These are phyloP conservation scores for Heliconius cydno DNA, from an alignment of 2,888 invertebrate genomes.

Conservation along the genomic window DNA sequence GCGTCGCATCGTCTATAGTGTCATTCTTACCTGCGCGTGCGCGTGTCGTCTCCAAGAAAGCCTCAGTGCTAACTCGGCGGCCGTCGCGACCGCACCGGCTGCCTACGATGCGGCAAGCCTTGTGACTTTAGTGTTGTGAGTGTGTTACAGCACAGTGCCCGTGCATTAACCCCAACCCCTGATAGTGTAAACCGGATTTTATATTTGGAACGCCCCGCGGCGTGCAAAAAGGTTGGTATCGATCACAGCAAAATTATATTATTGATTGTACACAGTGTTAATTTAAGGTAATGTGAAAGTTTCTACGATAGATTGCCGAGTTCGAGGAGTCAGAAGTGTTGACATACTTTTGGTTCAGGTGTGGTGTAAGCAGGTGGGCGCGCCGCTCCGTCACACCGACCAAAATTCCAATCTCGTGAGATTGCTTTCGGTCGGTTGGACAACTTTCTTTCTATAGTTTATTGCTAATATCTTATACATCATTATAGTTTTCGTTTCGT, in stretches of 20 bases:
- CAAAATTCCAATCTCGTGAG: slow-evolving; percentile 79
- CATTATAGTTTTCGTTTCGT: not conserved
- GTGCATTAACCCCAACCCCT: slow-evolving; percentile 80
- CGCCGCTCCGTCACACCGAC: slow-evolving; percentile 66
- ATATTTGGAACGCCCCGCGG: slow-evolving; percentile 71
- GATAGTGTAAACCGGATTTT: slow-evolving; percentile 81
- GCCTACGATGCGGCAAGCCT: slow-evolving; percentile 73
- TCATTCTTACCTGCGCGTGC: slow-evolving; percentile 74
- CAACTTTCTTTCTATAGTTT: slow-evolving; percentile 75
- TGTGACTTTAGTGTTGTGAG: slow-evolving; percentile 79
- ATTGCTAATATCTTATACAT: slow-evolving; percentile 43
- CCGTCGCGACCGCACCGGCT: slow-evolving; percentile 76
- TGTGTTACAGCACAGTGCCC: slow-evolving; percentile 76
- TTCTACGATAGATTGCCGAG: slow-evolving; percentile 73
- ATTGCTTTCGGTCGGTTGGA: slow-evolving; percentile 71
- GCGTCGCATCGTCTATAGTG: slow-evolving; percentile 64
- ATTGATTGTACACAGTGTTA: slow-evolving; percentile 66
- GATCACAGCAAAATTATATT: slow-evolving; percentile 52
- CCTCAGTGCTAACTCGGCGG: slow-evolving; percentile 78
- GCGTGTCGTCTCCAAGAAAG: slow-evolving; percentile 75
- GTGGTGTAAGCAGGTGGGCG: slow-evolving; percentile 79
- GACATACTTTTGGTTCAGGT: slow-evolving; percentile 82
- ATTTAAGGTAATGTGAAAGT: slow-evolving; percentile 83
- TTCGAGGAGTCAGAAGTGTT: slow-evolving; percentile 75
- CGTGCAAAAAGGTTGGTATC: slow-evolving; percentile 72